Evolutionary conservation across 2,113 vertebrate genomes (phyloP).

Genomic region (Butorides virescens): DNA sequence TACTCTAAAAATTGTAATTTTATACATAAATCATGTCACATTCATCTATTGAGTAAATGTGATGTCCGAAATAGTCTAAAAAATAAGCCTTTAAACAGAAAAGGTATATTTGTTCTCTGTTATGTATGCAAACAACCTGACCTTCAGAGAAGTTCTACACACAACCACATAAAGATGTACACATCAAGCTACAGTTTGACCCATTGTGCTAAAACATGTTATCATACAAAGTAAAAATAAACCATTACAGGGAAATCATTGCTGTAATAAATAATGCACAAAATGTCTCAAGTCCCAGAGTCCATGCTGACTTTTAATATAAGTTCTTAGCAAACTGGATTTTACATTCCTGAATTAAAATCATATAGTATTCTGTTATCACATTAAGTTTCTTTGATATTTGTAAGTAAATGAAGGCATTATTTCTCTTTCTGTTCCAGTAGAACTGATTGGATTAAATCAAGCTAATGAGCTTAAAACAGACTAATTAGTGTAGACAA

Average conservation of each 20-base stretch:
- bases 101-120: neutral
- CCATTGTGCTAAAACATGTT: neutral
- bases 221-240: neutral
- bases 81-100: neutral
- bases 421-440: neutral
- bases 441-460: constrained; percentile 48
- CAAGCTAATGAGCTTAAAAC: constrained; percentile 29
- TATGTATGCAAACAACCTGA: neutral
- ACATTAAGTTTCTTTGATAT: neutral
- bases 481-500: constrained; percentile 19
- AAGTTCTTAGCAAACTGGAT: neutral
- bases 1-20: neutral
- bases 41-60: neutral
- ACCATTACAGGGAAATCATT: neutral
- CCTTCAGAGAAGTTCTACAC: neutral
- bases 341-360: neutral
- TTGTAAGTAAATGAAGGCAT: constrained; percentile 3
- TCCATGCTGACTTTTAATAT: neutral
- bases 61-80: neutral
- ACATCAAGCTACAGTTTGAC: neutral
- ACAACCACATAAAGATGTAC: neutral
- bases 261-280: neutral
- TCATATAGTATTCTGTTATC: neutral
- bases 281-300: neutral
- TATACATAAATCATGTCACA: neutral